A percentile compares a stretch with the other conserved stretches of the same genome.
Evolutionary conservation across 2,113 vertebrate species (phyloP).

Genomic region (Oryzias javanicus): DNA sequence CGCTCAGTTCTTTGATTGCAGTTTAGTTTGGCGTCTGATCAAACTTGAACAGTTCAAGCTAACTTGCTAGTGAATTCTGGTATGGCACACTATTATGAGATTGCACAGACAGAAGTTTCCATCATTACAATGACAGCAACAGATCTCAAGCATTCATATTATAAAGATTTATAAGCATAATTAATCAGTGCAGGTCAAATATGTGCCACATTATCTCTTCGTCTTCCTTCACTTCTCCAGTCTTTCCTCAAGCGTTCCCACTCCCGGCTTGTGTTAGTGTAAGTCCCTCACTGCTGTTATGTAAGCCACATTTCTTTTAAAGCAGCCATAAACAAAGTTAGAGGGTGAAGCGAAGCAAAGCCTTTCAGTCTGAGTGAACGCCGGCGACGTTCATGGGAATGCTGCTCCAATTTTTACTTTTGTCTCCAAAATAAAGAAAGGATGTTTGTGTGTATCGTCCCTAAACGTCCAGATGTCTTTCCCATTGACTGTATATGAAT

Average conservation of each 20-base stretch:
- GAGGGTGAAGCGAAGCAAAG: neutral
- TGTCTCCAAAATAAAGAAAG: neutral
- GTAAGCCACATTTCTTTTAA: slow-evolving; percentile 30
- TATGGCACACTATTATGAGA: no score
- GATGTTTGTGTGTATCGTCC: neutral
- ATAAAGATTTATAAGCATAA: no score
- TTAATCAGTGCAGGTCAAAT: neutral
- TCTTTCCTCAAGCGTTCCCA: neutral
- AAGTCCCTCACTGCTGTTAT: slow-evolving; percentile 13
- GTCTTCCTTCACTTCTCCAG: neutral
- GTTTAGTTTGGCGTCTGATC: no score
- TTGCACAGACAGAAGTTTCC: no score
- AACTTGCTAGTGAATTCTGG: no score
- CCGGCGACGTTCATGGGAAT: neutral
- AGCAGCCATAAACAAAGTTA: slow-evolving; percentile 24
- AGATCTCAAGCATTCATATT: no score
- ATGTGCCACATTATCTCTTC: neutral
- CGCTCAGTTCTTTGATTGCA: no score
- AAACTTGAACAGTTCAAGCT: no score
- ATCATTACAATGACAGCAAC: no score
- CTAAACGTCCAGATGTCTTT: no score
- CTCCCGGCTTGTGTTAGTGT: neutral
- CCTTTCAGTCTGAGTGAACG: neutral
- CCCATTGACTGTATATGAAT: no score
- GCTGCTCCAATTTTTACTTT: neutral